phyloP scores from a whole-genome alignment of 2,797 vertebrate genomes.

The Myotis planiceps region DNA sequence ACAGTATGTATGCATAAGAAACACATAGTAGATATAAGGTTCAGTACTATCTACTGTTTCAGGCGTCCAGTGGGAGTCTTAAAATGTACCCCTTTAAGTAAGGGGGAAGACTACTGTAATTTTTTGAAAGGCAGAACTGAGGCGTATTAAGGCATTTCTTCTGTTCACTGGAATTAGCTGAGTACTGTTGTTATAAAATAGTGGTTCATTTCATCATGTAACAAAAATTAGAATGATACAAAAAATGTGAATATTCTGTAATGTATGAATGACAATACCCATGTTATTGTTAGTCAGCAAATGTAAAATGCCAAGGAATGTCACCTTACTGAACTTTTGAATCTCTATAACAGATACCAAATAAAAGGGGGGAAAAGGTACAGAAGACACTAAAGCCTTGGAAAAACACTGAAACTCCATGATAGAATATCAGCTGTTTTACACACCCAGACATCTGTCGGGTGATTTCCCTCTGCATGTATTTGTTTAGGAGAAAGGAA shows the following conservation, averaged over 20 bases:
- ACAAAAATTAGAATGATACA: neutral
- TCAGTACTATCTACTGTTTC: neutral
- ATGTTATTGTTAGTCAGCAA: neutral
- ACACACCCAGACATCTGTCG: neutral
- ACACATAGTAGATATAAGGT: neutral
- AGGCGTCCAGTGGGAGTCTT: neutral
- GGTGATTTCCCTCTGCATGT: neutral
- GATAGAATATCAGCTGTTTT: neutral
- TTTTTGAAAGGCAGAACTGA: neutral
- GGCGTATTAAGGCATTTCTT: neutral
- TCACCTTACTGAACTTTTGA: neutral
- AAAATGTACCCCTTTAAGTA: neutral
- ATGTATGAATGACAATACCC: neutral
- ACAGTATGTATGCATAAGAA: neutral
- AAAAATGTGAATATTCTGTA: neutral
- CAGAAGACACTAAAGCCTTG: neutral
- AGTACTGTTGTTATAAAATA: neutral
- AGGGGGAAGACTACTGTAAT: too few relatives aligned
- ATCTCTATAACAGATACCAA: neutral
- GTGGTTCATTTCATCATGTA: neutral
- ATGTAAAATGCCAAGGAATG: neutral
- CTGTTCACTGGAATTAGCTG: neutral
- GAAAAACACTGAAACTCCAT: neutral
- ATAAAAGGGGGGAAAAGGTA: neutral
- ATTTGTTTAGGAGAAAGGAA: constrained; percentile 31